Evolutionary conservation across 1,140 invertebrate species (phyloP).

Genomic region (Euura saliciscinereae): DNA sequence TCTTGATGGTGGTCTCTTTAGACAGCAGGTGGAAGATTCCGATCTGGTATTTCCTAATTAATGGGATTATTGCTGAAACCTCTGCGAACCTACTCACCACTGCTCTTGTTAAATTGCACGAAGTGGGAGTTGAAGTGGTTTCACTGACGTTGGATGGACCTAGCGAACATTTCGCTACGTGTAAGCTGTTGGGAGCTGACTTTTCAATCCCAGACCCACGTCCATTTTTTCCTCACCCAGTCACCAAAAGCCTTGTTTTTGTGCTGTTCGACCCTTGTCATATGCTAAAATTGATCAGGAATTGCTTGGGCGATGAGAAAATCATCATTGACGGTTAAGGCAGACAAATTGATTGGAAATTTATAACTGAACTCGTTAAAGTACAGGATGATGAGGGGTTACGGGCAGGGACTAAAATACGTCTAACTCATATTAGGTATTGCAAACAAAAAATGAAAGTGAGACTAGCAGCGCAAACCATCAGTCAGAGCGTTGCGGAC

Average conservation of each 20-base stretch:
- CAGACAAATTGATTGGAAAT: constrained; percentile 13
- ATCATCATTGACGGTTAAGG: constrained; percentile 22
- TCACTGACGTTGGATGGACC: too few relatives aligned
- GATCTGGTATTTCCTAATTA: too few relatives aligned
- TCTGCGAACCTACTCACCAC: too few relatives aligned
- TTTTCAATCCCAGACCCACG: constrained; percentile 20
- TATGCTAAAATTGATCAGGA: constrained; percentile 32
- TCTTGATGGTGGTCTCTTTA: too few relatives aligned
- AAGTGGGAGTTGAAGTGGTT: too few relatives aligned
- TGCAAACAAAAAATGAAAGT: constrained; percentile 22
- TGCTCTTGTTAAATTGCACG: too few relatives aligned
- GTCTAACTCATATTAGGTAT: constrained; percentile 13
- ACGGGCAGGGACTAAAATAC: constrained; percentile 8
- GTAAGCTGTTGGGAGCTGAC: constrained; percentile 31
- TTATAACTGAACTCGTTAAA: not conserved
- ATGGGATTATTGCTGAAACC: too few relatives aligned
- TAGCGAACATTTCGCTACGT: constrained; percentile 17
- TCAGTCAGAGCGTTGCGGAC: constrained; percentile 12
- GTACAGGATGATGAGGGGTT: not conserved
- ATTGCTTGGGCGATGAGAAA: constrained; percentile 22
- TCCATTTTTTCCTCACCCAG: constrained; percentile 23
- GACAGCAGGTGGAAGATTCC: too few relatives aligned
- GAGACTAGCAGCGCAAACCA: constrained; percentile 28
- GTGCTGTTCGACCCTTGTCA: constrained; percentile 31
- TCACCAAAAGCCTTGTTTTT: constrained; percentile 14